phyloP scores from a whole-genome alignment of 2,797 vertebrate species.

The Dendrocincla fuliginosa region DNA sequence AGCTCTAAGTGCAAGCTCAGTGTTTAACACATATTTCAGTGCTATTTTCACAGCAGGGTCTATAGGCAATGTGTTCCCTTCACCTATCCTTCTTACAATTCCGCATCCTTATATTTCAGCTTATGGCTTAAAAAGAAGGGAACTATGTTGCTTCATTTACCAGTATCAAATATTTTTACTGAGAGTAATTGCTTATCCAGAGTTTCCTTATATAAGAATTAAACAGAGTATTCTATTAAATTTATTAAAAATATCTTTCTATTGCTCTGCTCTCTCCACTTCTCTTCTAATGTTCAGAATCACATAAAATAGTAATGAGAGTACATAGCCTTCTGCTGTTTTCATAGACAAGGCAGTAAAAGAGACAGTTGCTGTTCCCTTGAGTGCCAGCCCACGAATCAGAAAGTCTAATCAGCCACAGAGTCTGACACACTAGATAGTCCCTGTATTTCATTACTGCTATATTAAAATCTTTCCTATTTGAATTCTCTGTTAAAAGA shows the following conservation, averaged over 20 bases:
- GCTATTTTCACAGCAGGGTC: constrained; percentile 5
- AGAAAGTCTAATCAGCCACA: constrained; percentile 60
- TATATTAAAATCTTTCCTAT: constrained; percentile 46
- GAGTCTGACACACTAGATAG: constrained; percentile 42
- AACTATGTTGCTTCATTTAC: neutral
- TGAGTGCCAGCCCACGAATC: constrained; percentile 56
- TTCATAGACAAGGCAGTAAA: constrained; percentile 63
- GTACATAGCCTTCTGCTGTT: constrained; percentile 63
- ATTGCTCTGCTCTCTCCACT: neutral
- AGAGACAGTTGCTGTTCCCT: constrained; percentile 65
- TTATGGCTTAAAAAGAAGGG: neutral
- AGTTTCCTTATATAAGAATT: constrained; percentile 9
- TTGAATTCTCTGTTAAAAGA: constrained; percentile 13
- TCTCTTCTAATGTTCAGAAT: constrained; percentile 34
- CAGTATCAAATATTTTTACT: neutral
- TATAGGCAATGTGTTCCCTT: neutral
- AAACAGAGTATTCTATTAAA: neutral
- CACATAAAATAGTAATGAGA: constrained; percentile 63
- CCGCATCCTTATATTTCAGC: neutral
- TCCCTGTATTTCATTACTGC: constrained; percentile 57
- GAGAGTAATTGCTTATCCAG: neutral
- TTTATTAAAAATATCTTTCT: constrained; percentile 44
- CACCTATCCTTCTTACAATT: neutral
- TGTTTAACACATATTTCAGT: constrained; percentile 24
- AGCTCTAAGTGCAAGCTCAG: neutral